phyloP scores from a whole-genome alignment of 2,797 vertebrate species.

The Pseudopleuronectes americanus region DNA sequence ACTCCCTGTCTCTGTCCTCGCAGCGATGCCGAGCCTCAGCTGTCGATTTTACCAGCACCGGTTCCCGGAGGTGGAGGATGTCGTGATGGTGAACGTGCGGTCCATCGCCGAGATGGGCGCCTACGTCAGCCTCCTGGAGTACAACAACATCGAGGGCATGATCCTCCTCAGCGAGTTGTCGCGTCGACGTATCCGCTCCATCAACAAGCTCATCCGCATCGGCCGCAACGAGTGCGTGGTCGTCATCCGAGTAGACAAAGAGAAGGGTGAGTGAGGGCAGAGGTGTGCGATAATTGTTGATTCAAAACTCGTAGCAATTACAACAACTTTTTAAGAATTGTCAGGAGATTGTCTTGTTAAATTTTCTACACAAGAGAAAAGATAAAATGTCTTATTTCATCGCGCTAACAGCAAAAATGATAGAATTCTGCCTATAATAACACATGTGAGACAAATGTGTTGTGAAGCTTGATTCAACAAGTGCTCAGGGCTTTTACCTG shows the following conservation, averaged over 20 bases:
- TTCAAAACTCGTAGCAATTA: neutral
- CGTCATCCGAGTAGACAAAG: constrained; percentile 98
- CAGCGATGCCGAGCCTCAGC: constrained; percentile 94
- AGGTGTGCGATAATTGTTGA: neutral
- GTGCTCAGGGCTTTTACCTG: too few species aligned
- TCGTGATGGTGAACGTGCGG: constrained; percentile 98
- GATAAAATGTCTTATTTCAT: too few species aligned
- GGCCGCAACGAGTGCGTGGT: constrained; percentile 98
- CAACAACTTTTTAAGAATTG: neutral
- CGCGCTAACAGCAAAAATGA: too few species aligned
- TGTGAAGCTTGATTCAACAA: too few species aligned
- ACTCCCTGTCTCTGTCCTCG: neutral
- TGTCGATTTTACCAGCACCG: constrained; percentile 99
- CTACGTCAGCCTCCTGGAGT: constrained; percentile 97
- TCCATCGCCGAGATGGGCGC: constrained; percentile 99
- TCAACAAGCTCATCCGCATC: constrained; percentile 99
- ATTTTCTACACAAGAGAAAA: too few species aligned
- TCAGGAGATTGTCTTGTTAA: neutral
- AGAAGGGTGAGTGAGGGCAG: constrained; percentile 88
- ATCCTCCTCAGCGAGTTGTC: constrained; percentile 98
- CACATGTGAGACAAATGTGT: too few species aligned
- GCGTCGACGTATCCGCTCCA: constrained; percentile 96
- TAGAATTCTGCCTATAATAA: too few species aligned
- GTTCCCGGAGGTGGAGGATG: constrained; percentile 98
- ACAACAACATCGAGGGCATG: constrained; percentile 99